Base-by-base conservation (phyloP, 2,888 invertebrate genomes). In the Schizotus pectinicornis region DNA sequence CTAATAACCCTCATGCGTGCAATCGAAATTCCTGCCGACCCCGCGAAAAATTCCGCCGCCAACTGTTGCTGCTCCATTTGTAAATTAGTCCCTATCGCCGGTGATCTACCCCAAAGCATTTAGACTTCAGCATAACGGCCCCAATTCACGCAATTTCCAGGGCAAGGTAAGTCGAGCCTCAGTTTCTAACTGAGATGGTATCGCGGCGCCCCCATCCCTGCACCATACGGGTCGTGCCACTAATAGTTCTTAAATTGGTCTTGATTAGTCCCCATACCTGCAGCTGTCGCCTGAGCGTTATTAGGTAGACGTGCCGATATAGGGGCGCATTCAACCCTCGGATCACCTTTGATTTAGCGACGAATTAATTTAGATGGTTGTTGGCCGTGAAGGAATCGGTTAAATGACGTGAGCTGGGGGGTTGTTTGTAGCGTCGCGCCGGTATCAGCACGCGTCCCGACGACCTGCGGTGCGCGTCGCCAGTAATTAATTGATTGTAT, bases 401-500 rank as follows among this genome's bases (percentile, higher is more conserved):
- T 48, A 48, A 55, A 55, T 55, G 55, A 55, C 35, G 55, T 55
- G 55, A 34, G 48, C 36, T 11, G 6, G 39, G 12, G 56, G 51
- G 53, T 56, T 59, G 59, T 59, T 62, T 56, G 46, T 57, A 14
- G 47, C 37, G 56, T 62, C 52, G 56, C 56, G 56, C 36, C 60
- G 63, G 54, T 64, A 64, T 60, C 69, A 65, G 65, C 63, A 64
- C 71, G 75, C 71, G 74, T 72, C 72, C 71, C 70, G 75, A 69
- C 74, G 74, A 75, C 75, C 75, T 74, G 74, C 73, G 69, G 75
- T 70, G 76, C 74, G 72, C 78, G 79, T 79, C 79, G 31, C 74
- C 74, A 71, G 74, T 79, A 80, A 80, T 80, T 80, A 80, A 80
- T 80, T 79, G 79, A 80, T 80, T 76, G 79, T 76, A 80, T 80